These are phyloP conservation scores for Sciurus niger DNA, from an alignment of 2,113 vertebrate genomes.

Conservation along the genomic window DNA sequence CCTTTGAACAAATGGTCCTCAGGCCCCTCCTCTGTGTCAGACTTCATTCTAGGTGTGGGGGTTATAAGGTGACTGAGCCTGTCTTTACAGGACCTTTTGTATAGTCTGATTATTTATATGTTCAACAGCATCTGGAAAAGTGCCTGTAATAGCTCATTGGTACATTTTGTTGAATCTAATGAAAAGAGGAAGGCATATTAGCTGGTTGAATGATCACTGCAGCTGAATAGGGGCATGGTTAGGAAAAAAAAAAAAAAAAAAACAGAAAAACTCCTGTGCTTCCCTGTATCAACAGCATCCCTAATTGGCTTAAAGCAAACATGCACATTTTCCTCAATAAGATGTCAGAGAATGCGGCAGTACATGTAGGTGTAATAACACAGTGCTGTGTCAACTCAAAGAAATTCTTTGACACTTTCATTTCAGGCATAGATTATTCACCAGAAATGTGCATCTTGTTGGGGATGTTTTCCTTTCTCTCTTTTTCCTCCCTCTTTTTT, in stretches of 20 bases:
- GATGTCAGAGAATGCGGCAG: constrained; percentile 14
- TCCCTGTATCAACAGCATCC: neutral
- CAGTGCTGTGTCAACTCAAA: constrained; percentile 58
- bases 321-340: constrained; percentile 59
- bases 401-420: neutral
- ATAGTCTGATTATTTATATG: neutral
- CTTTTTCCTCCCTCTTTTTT: neutral
- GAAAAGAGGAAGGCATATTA: constrained; percentile 61
- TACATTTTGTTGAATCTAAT: neutral
- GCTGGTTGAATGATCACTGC: constrained; percentile 10
- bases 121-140: neutral
- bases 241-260: neutral
- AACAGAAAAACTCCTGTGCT: too few species aligned
- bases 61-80: neutral
- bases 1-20: neutral
- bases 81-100: neutral
- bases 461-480: constrained; percentile 9
- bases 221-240: neutral
- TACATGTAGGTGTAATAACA: constrained; percentile 55
- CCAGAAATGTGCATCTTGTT: constrained; percentile 42
- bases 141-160: neutral
- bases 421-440: constrained; percentile 63
- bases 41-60: neutral
- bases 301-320: constrained; percentile 66
- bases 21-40: neutral